A percentile compares a stretch with the other conserved stretches of the same genome.
phyloP scores from a whole-genome alignment of 2,888 invertebrate genomes.

The Colletes collaris region DNA sequence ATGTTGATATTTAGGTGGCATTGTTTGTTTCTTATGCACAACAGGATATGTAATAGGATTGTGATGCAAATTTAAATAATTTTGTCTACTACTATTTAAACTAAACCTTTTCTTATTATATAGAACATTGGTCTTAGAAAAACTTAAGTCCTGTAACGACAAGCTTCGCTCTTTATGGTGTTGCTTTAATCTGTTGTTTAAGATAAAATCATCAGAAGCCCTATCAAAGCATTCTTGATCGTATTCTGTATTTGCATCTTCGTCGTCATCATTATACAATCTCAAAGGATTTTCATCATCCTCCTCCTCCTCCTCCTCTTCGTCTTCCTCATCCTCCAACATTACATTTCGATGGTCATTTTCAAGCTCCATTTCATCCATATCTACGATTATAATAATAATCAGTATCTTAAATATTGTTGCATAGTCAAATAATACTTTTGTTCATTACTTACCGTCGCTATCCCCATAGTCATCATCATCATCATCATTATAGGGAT shows the following conservation, averaged over 20 bases:
- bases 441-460: conserved; percentile 53
- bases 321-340: conserved; percentile 63
- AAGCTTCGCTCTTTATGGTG: conserved; percentile 74
- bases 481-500: conserved; percentile 64
- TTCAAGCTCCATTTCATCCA: conserved; percentile 57
- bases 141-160: conserved; percentile 78
- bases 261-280: conserved; percentile 58
- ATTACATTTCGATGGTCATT: conserved; percentile 49
- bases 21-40: conserved; percentile 49
- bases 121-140: conserved; percentile 37
- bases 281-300: conserved; percentile 52
- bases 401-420: not conserved
- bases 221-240: conserved; percentile 74
- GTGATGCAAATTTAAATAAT: conserved; percentile 40
- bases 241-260: conserved; percentile 70
- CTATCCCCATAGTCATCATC: conserved; percentile 64
- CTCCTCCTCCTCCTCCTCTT: conserved; percentile 68
- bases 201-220: conserved; percentile 74
- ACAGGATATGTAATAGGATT: conserved; percentile 46
- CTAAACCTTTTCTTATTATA: conserved; percentile 53
- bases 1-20: conserved; percentile 70
- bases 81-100: conserved; percentile 47
- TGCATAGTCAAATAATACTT: not conserved
- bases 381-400: conserved; percentile 36
- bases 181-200: conserved; percentile 56